Percentiles rank a stretch among this genome's conserved stretches.
phyloP scores from a whole-genome alignment of 2,797 vertebrate species.

The Alca torda region DNA sequence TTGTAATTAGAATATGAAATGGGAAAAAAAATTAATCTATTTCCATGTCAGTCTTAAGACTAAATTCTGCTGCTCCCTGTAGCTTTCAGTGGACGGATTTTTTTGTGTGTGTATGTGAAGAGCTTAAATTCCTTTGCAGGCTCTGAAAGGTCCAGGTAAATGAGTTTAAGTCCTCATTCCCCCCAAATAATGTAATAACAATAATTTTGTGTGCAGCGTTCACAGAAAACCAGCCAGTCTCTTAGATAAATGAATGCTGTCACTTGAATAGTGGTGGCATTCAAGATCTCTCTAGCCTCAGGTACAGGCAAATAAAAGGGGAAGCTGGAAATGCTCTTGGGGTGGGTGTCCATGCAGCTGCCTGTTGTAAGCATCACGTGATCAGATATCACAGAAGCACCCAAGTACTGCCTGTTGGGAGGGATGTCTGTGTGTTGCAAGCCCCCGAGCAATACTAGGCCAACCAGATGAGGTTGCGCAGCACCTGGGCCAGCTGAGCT shows the following conservation, averaged over 20 bases:
- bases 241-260: background rate
- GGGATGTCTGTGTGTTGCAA: background rate
- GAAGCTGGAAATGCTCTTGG: background rate
- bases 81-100: background rate
- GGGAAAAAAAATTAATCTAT: constrained; percentile 77
- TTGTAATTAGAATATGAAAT: constrained; percentile 83
- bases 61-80: constrained; percentile 68
- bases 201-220: background rate
- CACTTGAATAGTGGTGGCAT: background rate
- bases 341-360: fast-evolving
- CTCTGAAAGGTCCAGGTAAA: constrained; percentile 54
- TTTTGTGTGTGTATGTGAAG: background rate
- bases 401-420: background rate
- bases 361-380: too few species aligned
- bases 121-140: constrained; percentile 21
- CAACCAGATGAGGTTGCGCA: fast-evolving
- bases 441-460: background rate
- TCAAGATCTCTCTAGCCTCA: background rate
- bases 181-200: constrained; percentile 25
- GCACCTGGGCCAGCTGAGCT: background rate
- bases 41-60: constrained; percentile 73
- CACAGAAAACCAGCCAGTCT: background rate
- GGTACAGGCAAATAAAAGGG: background rate
- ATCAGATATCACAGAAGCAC: background rate
- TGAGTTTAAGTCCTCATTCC: constrained; percentile 38